Base-by-base conservation (phyloP, 2,797 vertebrate species). In the Coluber constrictor region DNA sequence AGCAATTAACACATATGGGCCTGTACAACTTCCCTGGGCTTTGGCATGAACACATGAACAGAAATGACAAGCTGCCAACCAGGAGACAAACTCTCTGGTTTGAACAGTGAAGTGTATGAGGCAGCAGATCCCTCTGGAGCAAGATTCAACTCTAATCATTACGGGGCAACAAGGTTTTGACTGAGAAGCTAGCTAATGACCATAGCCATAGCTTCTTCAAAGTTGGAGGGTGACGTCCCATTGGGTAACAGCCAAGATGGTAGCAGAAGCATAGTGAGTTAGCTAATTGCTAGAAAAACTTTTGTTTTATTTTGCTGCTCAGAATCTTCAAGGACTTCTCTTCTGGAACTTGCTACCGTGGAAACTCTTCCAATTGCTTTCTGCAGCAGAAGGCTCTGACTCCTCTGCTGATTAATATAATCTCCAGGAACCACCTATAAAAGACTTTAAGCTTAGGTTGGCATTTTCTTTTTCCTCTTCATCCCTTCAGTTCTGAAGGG, bases 1-100 rank as follows among this genome's bases (percentile, higher is more conserved):
- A 95, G 86, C 63, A 93, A 37, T 92, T 59, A 74, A 94, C 91
- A 91, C 37, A 43, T 87, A 94, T 57, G 13, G 43, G 86, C 93
- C 93, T 92, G 92, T 79, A 93, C 89, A 91, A 93, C 89, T 94
- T 92, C 94, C 86, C 91, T 92, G 94, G 89, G 7, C 86, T 90
- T 92, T 11, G 5, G 93, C 88, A 94, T 43, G 12, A 37, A 47
- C 74, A 29, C 55, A 89, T 91, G n/a, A 4, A 55, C 0, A 29
- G 87, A 94, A 91, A 93, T 90, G 86, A 90, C 93, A 93, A 90
- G 29, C 29, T 94, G 74, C 91, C 90, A 37, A 74, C 18, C 70
- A 87, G 57, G 29, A 70, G 13, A 61, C 60, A 90, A 83, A 83
- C 20, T 47, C 23, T 47, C 37, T 83, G 43, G 79, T 83, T 83